Base-by-base conservation (phyloP, 2,797 vertebrate species). In the Silurus lanzhouensis region DNA sequence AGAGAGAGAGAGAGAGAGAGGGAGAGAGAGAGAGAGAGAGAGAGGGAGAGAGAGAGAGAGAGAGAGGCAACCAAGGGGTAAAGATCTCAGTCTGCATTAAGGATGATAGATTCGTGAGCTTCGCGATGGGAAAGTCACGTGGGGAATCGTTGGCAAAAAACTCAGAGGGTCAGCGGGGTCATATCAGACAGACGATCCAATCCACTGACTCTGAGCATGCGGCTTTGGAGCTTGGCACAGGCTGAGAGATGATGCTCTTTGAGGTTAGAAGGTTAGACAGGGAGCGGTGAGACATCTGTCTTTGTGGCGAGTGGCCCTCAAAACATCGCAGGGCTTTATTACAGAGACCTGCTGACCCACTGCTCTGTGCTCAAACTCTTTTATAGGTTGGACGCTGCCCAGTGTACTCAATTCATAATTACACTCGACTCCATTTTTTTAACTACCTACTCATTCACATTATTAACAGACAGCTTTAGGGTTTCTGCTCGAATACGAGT, bases 11-110 rank as follows among this genome's bases (percentile, higher is more conserved):
- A 84, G 64, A 84, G 76, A 44, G 61, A 66, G 46, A 67, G 85
- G 7, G 48, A 48, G 86, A 79, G 58, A 22, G 63, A 85, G 87
- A 90, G 27, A 83, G 52, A 79, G 64, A 78, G 17, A 79, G 74
- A 55, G 10, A n/a, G 55, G 14, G 17, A 85, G 71, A 67, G 86
- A 84, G 64, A 67, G 85, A 52, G 48, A 52, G 64, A 84, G 76
- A 38, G 61, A 66, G 46, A 67, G 85, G 27, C n/a, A 20, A 22
- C 17, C 6, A 25, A 48, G 22, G 64, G 38, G 78, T 48, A 64
- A 80, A 25, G 63, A 52, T 81, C 46, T 81, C 44, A 66, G n/a
- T 27, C 44, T 81, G 61, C n/a, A 48, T 66, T 55, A 66, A 81
- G 46, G 78, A 78, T 81, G 78, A 81, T n/a, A 15, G 78, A 81